Conservation (phyloP, 2,888 invertebrate genomes). For the Diploptera punctata region DNA sequence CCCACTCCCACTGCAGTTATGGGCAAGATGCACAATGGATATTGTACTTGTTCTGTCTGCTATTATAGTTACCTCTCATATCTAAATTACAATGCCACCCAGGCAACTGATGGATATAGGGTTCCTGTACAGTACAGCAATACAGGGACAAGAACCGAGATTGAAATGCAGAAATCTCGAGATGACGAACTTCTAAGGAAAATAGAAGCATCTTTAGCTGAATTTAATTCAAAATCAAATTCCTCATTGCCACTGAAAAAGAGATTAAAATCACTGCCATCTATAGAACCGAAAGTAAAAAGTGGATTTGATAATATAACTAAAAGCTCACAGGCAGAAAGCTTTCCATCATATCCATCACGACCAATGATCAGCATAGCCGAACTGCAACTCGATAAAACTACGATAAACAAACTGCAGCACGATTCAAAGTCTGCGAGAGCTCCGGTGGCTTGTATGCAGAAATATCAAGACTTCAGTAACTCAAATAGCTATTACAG, state of each 20-base stretch:
- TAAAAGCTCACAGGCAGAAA: not conserved
- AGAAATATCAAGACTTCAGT: not conserved
- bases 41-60: not conserved
- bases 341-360: not conserved
- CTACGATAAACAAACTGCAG: not conserved
- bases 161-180: not conserved
- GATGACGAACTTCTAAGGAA: not conserved
- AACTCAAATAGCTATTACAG: not conserved
- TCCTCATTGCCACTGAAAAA: not conserved
- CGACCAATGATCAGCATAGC: not conserved
- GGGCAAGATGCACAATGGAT: not conserved
- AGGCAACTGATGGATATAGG: too few relatives aligned
- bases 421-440: not conserved
- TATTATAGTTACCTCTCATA: not conserved
- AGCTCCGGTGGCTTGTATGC: not conserved
- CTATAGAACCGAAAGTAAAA: not conserved
- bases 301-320: not conserved
- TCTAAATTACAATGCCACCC: too few relatives aligned
- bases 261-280: not conserved
- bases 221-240: not conserved
- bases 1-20: not conserved
- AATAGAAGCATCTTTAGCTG: not conserved
- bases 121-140: too few relatives aligned
- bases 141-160: too few relatives aligned
- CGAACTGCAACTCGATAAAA: constrained; percentile 1